Evolutionary conservation across 2,113 vertebrate species (phyloP).

Genomic region (Notarius lentiginosus): DNA sequence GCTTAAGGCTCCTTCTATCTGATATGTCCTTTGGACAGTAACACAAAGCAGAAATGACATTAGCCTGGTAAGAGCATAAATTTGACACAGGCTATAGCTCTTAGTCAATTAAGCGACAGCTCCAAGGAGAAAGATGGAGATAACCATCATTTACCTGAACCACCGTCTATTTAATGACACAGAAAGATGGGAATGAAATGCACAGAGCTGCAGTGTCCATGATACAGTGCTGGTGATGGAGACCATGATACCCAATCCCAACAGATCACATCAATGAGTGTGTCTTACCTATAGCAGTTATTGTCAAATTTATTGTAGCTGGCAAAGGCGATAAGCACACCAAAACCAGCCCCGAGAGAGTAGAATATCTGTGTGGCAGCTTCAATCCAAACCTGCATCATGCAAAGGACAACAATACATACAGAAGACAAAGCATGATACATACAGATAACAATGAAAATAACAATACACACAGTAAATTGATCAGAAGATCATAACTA

Average conservation of each 20-base stretch:
- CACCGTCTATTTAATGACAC: constrained; percentile 1
- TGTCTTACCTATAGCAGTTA: constrained; percentile 92
- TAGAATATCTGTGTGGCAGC: constrained; percentile 98
- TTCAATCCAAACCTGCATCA: constrained; percentile 93
- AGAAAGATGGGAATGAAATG: neutral
- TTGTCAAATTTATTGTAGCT: constrained; percentile 99
- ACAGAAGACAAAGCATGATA: neutral
- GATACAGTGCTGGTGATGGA: neutral
- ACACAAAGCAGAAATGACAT: constrained; percentile 17
- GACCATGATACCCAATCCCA: neutral
- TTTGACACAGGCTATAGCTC: neutral
- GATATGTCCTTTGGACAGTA: constrained; percentile 25
- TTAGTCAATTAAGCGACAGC: constrained; percentile 29
- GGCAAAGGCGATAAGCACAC: constrained; percentile 95
- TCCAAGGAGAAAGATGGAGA: constrained; percentile 13
- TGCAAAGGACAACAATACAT: neutral
- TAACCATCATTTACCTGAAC: constrained; percentile 20
- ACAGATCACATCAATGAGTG: constrained; percentile 13
- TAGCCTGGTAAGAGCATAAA: neutral
- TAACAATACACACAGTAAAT: neutral
- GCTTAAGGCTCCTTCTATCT: neutral
- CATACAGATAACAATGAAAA: neutral
- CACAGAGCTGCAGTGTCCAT: neutral
- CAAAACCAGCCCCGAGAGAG: constrained; percentile 95
- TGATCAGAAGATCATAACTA: neutral